Conservation (phyloP, 2,113 vertebrate genomes). For the Apistogramma diplotaenia region DNA sequence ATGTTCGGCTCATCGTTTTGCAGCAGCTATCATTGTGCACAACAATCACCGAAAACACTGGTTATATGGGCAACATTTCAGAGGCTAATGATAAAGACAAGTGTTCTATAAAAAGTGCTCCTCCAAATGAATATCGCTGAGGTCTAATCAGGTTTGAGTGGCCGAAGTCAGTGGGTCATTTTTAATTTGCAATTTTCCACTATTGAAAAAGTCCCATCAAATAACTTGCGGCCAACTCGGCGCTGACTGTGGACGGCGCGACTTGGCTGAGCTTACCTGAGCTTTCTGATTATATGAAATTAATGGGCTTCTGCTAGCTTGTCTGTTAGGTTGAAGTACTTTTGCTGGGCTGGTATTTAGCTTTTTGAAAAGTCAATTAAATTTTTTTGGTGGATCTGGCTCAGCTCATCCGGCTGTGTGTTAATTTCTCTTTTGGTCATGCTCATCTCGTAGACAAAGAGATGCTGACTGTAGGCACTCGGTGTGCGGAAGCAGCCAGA, state of each 20-base stretch:
- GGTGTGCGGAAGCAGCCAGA: conserved; percentile 49
- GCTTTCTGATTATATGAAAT: conserved; percentile 1
- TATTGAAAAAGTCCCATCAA: neutral
- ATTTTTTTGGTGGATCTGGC: conserved; percentile 2
- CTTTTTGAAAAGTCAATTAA: conserved; percentile 26
- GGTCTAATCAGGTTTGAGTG: neutral
- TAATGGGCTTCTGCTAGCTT: neutral
- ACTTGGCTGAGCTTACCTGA: neutral
- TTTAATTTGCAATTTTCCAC: neutral
- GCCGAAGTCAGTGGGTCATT: neutral
- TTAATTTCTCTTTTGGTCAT: conserved; percentile 23
- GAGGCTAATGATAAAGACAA: neutral
- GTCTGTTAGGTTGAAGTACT: neutral
- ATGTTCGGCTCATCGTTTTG: neutral
- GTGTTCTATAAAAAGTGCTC: neutral
- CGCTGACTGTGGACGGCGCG: neutral
- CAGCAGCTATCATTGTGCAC: neutral
- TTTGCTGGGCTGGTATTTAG: neutral
- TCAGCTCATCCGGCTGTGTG: neutral
- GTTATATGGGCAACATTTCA: neutral
- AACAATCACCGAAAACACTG: neutral
- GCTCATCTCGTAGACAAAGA: conserved; percentile 8
- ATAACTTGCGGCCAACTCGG: neutral
- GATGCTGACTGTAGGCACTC: conserved; percentile 48
- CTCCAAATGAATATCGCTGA: neutral